Base-by-base conservation (phyloP, 35 echinoderm and acorn worm genomes). In the Stichopus chloronotus region DNA sequence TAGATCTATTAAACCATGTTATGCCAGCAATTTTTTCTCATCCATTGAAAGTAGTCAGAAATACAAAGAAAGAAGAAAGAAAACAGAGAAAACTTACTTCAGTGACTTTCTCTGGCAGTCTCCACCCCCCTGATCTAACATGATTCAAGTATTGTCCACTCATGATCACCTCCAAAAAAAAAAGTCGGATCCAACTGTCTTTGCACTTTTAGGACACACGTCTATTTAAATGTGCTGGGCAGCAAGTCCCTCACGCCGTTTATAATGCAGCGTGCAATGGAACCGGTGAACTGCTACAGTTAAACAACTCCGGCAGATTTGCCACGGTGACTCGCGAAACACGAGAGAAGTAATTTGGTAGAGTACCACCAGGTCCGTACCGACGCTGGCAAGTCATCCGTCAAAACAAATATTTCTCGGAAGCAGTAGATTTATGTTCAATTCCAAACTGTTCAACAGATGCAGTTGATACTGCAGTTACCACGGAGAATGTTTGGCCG, bases 61-160 rank as follows among this genome's bases (percentile, higher is more conserved):
- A 43, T 43, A 43, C 3, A 43, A 43, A n/a, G n/a, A n/a, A n/a
- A n/a, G n/a, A 43, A 43, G 30, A 43, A 43, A n/a, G n/a, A n/a
- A 43, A 43, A 43, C 30, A 43, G 30, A 1, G 30, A 19, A 58
- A 13, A 85, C 82, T 85, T 85, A 85, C 82, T 85, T 85, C 82
- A 20, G 82, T 25, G 5, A 58, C 82, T 55, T 85, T 85, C 16
- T 85, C 82, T 58, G 82, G 82, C 9, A 85, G 57, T 85, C 55
- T 59, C 82, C 82, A 85, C 16, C 82, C 82, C 14, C 82, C 82
- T 19, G 82, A 19, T 58, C 82, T 57, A 58, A 85, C 82, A 58
- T 85, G 82, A 58, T 85, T 85, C 57, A 85, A 56, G 23, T 85
- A 85, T 59, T 85, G 82, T 85, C 55, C 82, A 85, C 82, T 85